A percentile compares a stretch with the other conserved stretches of the same genome.
phyloP scores from a whole-genome alignment of 2,888 invertebrate genomes.

The Oscheius sp. region DNA sequence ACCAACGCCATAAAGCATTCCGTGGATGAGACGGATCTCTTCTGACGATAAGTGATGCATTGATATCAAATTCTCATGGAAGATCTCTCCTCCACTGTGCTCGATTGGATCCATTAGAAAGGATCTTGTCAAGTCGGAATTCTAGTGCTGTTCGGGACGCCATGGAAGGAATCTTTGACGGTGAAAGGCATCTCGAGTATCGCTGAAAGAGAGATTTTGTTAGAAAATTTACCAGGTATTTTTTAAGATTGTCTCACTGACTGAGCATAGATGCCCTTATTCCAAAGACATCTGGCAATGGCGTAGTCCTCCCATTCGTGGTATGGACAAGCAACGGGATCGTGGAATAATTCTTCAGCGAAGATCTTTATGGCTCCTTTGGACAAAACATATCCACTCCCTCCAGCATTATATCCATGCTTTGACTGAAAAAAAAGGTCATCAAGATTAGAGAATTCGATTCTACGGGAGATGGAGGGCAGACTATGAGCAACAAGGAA shows the following conservation, averaged over 20 bases:
- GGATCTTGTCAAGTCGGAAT: constrained; percentile 44
- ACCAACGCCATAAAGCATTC: constrained; percentile 49
- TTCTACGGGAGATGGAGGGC: too few relatives aligned
- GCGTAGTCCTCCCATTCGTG: constrained; percentile 60
- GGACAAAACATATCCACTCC: constrained; percentile 54
- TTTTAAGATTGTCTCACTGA: background rate
- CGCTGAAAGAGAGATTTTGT: too few relatives aligned
- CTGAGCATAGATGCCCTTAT: constrained; percentile 5
- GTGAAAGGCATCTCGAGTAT: constrained; percentile 44
- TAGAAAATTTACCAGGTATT: too few relatives aligned
- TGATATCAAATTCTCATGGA: constrained; percentile 50
- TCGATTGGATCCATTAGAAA: constrained; percentile 51
- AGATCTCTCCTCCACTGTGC: constrained; percentile 45
- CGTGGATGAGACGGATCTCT: constrained; percentile 54
- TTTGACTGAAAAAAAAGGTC: constrained; percentile 15
- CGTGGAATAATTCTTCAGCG: constrained; percentile 45
- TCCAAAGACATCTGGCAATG: constrained; percentile 41
- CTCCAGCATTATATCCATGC: constrained; percentile 55
- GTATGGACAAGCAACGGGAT: constrained; percentile 45
- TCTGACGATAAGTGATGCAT: constrained; percentile 54
- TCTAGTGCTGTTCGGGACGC: constrained; percentile 53
- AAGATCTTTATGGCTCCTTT: constrained; percentile 51
- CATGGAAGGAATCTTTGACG: constrained; percentile 56
- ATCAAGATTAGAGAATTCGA: too few relatives aligned
- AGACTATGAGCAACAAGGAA: too few relatives aligned